phyloP scores from a whole-genome alignment of 2,888 invertebrate genomes.

The Aradus depressus region DNA sequence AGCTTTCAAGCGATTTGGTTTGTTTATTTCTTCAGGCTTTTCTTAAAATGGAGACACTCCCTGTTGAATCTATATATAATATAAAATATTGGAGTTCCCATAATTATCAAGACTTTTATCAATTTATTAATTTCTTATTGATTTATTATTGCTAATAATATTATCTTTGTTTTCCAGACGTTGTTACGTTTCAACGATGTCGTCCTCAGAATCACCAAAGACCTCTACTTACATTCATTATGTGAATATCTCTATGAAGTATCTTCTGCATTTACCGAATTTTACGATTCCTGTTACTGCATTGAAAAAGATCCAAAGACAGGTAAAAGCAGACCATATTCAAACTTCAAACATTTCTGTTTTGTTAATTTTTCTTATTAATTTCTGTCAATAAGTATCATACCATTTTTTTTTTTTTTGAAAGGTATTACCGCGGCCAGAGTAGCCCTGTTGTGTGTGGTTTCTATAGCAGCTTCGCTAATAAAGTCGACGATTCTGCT shows the following conservation, averaged over 20 bases:
- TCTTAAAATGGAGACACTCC: too few species aligned
- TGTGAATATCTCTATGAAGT: constrained; percentile 96
- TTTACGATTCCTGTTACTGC: constrained; percentile 96
- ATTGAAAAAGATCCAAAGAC: constrained; percentile 72
- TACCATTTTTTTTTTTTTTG: not conserved
- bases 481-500: too few species aligned
- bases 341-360: not conserved
- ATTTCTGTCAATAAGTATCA: not conserved
- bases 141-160: not conserved
- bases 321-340: constrained; percentile 33
- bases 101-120: not conserved
- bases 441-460: too few species aligned
- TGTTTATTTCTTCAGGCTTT: too few species aligned
- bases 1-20: too few species aligned
- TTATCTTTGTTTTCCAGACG: constrained; percentile 36
- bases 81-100: not conserved
- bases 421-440: constrained; percentile 1
- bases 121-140: not conserved
- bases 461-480: too few species aligned
- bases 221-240: constrained; percentile 71
- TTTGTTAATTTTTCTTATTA: not conserved
- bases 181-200: constrained; percentile 79
- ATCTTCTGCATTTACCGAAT: constrained; percentile 85
- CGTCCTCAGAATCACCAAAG: constrained; percentile 66
- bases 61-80: too few species aligned